These are phyloP conservation scores for Stenodema calcarata DNA, from an alignment of 2,888 invertebrate genomes.

Conservation along the genomic window DNA sequence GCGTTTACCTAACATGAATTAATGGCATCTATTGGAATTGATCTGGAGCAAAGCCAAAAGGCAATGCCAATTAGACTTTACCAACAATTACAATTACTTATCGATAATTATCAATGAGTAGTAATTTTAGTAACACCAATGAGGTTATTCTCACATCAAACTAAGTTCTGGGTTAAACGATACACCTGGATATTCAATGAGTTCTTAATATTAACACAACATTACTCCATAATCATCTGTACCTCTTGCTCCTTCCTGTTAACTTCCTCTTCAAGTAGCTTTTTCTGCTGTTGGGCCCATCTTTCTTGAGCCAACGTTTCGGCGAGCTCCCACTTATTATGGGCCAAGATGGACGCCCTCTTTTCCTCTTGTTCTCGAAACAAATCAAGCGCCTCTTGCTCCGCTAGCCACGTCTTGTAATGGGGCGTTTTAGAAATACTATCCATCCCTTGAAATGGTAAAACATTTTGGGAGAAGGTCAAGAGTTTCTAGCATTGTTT, in stretches of 20 bases:
- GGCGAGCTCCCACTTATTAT: conserved; percentile 72
- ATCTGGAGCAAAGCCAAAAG: too few species aligned
- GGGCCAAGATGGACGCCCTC: conserved; percentile 65
- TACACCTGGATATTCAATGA: too few species aligned
- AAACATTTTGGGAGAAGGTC: neutral
- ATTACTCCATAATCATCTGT: neutral
- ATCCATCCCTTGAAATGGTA: conserved; percentile 60
- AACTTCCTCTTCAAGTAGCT: conserved; percentile 65
- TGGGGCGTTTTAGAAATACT: conserved; percentile 62
- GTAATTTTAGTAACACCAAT: too few species aligned
- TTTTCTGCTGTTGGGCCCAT: conserved; percentile 70
- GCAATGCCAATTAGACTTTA: too few species aligned
- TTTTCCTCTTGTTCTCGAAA: conserved; percentile 67
- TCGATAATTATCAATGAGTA: too few species aligned
- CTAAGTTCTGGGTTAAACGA: too few species aligned
- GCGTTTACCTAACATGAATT: too few species aligned
- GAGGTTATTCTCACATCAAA: too few species aligned
- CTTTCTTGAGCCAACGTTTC: conserved; percentile 70
- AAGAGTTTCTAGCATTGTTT: neutral
- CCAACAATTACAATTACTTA: too few species aligned
- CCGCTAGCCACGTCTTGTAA: conserved; percentile 66
- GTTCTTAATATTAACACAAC: too few species aligned
- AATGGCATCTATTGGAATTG: too few species aligned
- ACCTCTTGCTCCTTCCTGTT: conserved; percentile 68
- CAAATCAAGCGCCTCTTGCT: conserved; percentile 66